These are phyloP conservation scores for Thomomys bottae DNA, from an alignment of 2,113 vertebrate genomes.

Conservation along the genomic window DNA sequence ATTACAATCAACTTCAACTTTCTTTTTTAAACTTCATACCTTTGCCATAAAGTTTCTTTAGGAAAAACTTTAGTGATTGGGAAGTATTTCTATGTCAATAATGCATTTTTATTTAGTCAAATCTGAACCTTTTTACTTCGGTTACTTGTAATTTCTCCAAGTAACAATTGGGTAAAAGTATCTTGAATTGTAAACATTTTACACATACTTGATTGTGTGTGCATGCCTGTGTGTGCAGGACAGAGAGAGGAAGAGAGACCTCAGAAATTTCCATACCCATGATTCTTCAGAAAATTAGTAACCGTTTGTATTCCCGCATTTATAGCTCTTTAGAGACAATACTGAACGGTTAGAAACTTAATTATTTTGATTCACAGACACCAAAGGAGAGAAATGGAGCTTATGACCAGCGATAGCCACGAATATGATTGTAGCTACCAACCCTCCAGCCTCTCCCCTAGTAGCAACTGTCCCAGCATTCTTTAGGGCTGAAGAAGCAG, in stretches of 20 bases:
- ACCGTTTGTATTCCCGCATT: background rate
- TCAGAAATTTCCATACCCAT: background rate
- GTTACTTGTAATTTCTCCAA: background rate
- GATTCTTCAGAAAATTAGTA: background rate
- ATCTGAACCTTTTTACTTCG: background rate
- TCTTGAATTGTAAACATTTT: constrained; percentile 4
- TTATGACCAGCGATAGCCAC: background rate
- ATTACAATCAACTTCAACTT: no score
- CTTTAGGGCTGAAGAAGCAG: background rate
- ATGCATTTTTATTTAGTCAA: background rate
- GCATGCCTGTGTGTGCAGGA: background rate
- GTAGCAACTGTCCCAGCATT: background rate
- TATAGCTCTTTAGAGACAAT: background rate
- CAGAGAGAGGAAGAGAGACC: background rate
- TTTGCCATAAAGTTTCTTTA: background rate
- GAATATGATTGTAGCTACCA: background rate
- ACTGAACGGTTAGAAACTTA: background rate
- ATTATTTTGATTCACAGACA: background rate
- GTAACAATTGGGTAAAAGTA: background rate
- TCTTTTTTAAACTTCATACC: background rate
- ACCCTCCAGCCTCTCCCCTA: background rate
- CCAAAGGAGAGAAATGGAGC: background rate
- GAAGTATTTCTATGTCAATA: background rate
- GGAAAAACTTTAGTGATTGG: background rate
- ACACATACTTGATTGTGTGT: background rate